Evolutionary conservation across 53 echinoderm and acorn worm species (phyloP).

Genomic region (Arbacia lixula): DNA sequence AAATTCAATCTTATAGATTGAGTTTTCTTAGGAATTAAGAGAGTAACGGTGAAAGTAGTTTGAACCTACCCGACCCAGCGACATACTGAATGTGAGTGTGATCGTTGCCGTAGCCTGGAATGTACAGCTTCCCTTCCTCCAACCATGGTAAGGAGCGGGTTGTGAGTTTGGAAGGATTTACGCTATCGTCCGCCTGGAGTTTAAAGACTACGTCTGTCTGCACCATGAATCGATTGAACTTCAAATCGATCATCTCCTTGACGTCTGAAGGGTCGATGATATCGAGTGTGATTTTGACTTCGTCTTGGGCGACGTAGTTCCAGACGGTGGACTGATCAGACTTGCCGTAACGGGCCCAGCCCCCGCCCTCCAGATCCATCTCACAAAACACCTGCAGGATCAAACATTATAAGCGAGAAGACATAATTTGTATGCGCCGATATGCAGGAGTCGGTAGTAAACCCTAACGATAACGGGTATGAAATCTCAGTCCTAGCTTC

Average conservation of each 20-base stretch:
- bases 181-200: constrained; percentile 56
- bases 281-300: constrained; percentile 34
- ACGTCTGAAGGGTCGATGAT: constrained; percentile 47
- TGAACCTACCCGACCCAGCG: constrained; percentile 1
- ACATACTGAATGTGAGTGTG: constrained; percentile 53
- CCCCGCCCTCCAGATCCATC: constrained; percentile 65
- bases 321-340: constrained; percentile 47
- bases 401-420: not conserved
- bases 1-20: no score
- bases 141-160: constrained; percentile 44
- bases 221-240: constrained; percentile 62
- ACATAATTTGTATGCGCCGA: no score
- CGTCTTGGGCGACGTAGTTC: constrained; percentile 62
- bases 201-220: constrained; percentile 57
- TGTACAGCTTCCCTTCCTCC: constrained; percentile 2
- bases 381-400: constrained; percentile 63
- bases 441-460: no score
- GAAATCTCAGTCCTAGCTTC: no score
- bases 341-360: constrained; percentile 72
- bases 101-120: constrained; percentile 25
- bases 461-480: no score
- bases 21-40: no score
- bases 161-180: constrained; percentile 42
- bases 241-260: constrained; percentile 45
- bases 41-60: no score